phyloP scores from a whole-genome alignment of 1,140 invertebrate species.

The Agrilus planipennis region DNA sequence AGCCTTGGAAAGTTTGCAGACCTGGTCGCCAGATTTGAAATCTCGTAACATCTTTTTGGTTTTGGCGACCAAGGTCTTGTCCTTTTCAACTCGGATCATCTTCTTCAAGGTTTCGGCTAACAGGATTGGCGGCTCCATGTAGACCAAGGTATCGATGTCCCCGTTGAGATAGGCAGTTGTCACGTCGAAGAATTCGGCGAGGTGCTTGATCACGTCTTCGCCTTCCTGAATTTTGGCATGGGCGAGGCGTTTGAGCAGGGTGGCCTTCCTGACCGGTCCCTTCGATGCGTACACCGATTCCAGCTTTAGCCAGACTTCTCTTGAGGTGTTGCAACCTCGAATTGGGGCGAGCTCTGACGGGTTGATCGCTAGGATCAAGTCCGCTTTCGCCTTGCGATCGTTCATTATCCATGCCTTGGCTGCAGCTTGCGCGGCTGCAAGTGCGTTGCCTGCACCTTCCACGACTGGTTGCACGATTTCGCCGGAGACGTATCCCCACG shows the following conservation, averaged over 20 bases:
- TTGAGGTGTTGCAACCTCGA: slow-evolving; percentile 16
- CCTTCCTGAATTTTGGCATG: slow-evolving; percentile 14
- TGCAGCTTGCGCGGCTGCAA: neutral
- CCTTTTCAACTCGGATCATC: neutral
- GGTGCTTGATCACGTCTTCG: slow-evolving; percentile 18
- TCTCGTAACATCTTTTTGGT: neutral
- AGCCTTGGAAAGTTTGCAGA: too few species aligned
- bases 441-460: neutral
- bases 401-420: neutral
- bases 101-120: too few species aligned
- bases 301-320: slow-evolving; percentile 17
- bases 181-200: slow-evolving; percentile 19
- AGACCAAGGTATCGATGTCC: too few species aligned
- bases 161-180: too few species aligned
- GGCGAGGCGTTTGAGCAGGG: slow-evolving; percentile 18
- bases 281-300: slow-evolving; percentile 14
- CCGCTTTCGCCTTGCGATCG: slow-evolving; percentile 15
- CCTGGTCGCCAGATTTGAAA: too few species aligned
- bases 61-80: neutral
- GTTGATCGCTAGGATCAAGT: slow-evolving; percentile 17
- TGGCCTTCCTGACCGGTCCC: slow-evolving; percentile 10
- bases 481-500: too few species aligned
- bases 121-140: too few species aligned
- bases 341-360: slow-evolving; percentile 20
- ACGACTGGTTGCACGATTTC: too few species aligned